phyloP scores from a whole-genome alignment of 2,888 invertebrate genomes.

The Digitonthophagus gazella region DNA sequence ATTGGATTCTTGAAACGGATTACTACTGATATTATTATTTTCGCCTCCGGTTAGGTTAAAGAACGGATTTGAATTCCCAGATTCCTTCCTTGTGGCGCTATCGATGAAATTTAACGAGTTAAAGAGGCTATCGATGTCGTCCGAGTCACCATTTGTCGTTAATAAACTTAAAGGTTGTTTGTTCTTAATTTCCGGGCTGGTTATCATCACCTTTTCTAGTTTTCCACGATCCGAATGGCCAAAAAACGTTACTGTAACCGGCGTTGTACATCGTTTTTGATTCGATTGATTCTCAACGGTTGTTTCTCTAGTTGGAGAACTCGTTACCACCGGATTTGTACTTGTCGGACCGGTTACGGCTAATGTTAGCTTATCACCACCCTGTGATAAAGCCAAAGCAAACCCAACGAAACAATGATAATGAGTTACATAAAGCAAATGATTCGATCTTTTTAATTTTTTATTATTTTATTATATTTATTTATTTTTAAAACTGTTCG shows the following conservation, averaged over 20 bases:
- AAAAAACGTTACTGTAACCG: constrained; percentile 64
- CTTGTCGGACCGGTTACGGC: constrained; percentile 58
- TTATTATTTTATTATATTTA: not conserved
- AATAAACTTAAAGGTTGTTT: constrained; percentile 37
- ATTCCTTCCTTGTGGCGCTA: constrained; percentile 23
- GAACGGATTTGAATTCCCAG: constrained; percentile 43
- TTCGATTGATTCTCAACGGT: constrained; percentile 29
- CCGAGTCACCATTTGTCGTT: constrained; percentile 27
- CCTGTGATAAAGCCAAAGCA: constrained; percentile 49
- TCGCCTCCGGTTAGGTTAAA: constrained; percentile 39
- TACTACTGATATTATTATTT: constrained; percentile 41
- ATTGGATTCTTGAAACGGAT: constrained; percentile 54
- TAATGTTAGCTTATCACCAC: constrained; percentile 68
- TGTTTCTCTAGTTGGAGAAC: constrained; percentile 31
- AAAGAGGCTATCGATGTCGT: constrained; percentile 27
- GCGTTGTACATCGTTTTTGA: constrained; percentile 49
- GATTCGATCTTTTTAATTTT: not conserved
- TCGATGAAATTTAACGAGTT: constrained; percentile 34
- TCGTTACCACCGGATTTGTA: constrained; percentile 33
- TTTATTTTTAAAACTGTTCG: no score
- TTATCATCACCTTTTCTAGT: constrained; percentile 44
- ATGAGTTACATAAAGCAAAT: not conserved
- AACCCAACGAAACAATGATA: constrained; percentile 27
- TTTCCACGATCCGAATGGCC: constrained; percentile 47
- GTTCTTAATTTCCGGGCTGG: constrained; percentile 33